phyloP scores from a whole-genome alignment of 2,797 vertebrate species.

The Tachyglossus aculeatus region DNA sequence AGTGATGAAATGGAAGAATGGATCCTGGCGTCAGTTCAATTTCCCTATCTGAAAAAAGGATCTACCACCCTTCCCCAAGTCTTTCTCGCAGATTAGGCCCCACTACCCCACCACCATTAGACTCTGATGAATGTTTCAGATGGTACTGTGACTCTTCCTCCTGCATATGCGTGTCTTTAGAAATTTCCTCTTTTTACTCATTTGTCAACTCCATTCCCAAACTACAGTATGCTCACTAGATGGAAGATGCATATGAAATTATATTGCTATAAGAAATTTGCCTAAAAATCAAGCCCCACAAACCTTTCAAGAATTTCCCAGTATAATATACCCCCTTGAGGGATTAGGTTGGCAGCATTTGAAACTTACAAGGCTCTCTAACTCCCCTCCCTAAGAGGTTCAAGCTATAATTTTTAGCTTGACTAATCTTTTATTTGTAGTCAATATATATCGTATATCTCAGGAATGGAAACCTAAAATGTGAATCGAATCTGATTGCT shows the following conservation, averaged over 20 bases:
- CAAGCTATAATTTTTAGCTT: conserved; percentile 58
- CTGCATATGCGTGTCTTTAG: too few species aligned
- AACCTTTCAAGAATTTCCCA: conserved; percentile 53
- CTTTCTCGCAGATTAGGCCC: too few species aligned
- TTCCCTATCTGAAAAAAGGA: too few species aligned
- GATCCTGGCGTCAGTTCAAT: too few species aligned
- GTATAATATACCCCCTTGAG: conserved; percentile 59
- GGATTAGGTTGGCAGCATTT: conserved; percentile 54
- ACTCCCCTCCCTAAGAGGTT: conserved; percentile 39
- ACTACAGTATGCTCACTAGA: conserved; percentile 66
- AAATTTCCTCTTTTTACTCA: not conserved
- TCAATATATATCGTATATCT: conserved; percentile 47
- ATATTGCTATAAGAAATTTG: conserved; percentile 65
- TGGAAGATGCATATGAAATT: conserved; percentile 68
- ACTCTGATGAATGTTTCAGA: too few species aligned
- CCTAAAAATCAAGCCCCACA: conserved; percentile 62
- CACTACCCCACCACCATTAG: too few species aligned
- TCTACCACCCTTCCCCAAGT: too few species aligned
- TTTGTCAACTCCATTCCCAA: conserved; percentile 41
- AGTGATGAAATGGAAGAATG: too few species aligned
- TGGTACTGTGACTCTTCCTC: not conserved
- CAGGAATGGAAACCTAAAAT: conserved; percentile 53
- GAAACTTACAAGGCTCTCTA: conserved; percentile 20
- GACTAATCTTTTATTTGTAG: conserved; percentile 55
- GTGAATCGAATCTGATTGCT: conserved; percentile 22